These are phyloP conservation scores for Leptopilina myrica DNA, from an alignment of 2,888 invertebrate genomes.

Conservation along the genomic window DNA sequence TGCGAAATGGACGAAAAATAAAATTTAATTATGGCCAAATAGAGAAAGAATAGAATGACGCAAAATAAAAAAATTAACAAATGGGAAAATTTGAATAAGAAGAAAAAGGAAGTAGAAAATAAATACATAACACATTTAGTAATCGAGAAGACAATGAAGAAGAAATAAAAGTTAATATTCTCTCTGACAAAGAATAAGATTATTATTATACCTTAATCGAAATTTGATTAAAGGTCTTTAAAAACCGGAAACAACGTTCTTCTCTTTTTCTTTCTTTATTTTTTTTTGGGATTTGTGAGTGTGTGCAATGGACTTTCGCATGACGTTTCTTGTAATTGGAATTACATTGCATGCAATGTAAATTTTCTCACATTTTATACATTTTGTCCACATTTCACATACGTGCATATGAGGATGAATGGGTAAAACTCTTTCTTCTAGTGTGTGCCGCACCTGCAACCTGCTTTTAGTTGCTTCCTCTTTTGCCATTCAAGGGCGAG, in stretches of 20 bases:
- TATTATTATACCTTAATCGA: background rate
- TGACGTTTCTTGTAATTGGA: conserved; percentile 1
- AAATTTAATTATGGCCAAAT: too few species aligned
- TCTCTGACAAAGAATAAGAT: background rate
- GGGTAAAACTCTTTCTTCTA: conserved; percentile 53
- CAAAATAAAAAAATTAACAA: too few species aligned
- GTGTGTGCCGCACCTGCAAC: conserved; percentile 53
- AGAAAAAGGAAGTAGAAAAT: too few species aligned
- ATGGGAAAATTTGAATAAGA: too few species aligned
- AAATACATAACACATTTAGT: too few species aligned
- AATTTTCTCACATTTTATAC: conserved; percentile 29
- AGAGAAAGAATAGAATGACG: too few species aligned
- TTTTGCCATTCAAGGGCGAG: conserved; percentile 54
- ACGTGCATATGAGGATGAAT: conserved; percentile 11
- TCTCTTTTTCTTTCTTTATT: background rate
- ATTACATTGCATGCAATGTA: conserved; percentile 22
- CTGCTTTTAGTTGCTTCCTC: conserved; percentile 53
- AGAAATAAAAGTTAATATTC: too few species aligned
- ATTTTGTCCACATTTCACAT: conserved; percentile 9
- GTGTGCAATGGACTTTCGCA: conserved; percentile 2
- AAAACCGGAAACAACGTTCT: background rate
- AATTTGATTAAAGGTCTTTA: conserved; percentile 20
- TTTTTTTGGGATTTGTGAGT: background rate
- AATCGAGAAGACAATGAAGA: too few species aligned
- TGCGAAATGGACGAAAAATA: too few species aligned